Evolutionary conservation across 2,113 vertebrate genomes (phyloP).

Genomic region (Hylia prasina): DNA sequence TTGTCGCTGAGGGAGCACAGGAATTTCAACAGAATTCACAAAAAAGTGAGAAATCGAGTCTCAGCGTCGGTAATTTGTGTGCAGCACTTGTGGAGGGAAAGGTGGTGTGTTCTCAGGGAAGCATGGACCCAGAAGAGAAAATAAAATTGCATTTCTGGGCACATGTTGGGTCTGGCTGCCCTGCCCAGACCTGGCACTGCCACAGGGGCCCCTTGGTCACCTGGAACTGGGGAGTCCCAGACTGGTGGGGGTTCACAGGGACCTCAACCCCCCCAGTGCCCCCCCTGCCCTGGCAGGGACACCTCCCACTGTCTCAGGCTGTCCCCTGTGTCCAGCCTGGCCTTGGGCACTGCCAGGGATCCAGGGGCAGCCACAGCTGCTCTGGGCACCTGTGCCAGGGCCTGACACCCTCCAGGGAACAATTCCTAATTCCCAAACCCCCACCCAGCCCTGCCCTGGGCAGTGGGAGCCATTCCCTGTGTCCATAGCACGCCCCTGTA

Average conservation of each 20-base stretch:
- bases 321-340: not conserved
- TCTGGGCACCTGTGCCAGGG: not conserved
- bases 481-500: too few relatives aligned
- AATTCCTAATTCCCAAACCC: not conserved
- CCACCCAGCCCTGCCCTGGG: accelerated
- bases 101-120: not conserved
- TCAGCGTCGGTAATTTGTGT: not conserved
- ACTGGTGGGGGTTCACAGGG: accelerated
- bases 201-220: accelerated
- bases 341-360: not conserved
- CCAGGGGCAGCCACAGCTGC: not conserved
- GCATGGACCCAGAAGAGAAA: not conserved
- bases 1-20: not conserved
- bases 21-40: not conserved
- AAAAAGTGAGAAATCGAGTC: not conserved
- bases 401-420: not conserved
- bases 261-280: not conserved
- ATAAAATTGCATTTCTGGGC: not conserved
- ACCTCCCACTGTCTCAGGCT: not conserved
- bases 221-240: accelerated
- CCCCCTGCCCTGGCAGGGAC: not conserved
- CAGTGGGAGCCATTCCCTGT: accelerated
- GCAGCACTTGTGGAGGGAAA: not conserved
- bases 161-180: not conserved
- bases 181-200: accelerated